Evolutionary conservation across 2,888 invertebrate genomes (phyloP).

Genomic region (Cheilosia variabilis): DNA sequence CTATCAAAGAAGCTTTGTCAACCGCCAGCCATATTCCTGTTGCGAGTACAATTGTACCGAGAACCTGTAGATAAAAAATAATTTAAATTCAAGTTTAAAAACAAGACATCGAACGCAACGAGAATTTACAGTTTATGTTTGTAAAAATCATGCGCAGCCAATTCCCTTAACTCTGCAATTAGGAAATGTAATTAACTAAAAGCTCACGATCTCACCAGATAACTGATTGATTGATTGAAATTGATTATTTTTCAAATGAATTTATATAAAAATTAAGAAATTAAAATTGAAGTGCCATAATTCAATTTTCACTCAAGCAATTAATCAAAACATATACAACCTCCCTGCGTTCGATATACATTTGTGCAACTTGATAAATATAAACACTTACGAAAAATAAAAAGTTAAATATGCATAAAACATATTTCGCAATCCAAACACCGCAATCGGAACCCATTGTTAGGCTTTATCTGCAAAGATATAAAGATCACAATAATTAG

Average conservation of each 20-base stretch:
- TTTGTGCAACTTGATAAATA: not conserved
- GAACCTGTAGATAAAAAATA: conserved; percentile 79
- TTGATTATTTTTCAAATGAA: no score
- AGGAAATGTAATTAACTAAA: no score
- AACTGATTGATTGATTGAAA: no score
- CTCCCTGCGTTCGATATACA: no score
- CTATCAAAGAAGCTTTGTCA: conserved; percentile 88
- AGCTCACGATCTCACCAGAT: no score
- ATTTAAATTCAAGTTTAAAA: conserved; percentile 36
- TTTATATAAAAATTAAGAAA: no score
- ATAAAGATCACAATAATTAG: conserved; percentile 30
- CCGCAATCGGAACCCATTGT: conserved; percentile 85
- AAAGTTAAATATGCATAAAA: conserved; percentile 89
- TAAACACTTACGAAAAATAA: conserved; percentile 88
- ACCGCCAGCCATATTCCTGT: conserved; percentile 89
- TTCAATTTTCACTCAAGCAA: no score
- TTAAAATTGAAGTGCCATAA: no score
- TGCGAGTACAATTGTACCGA: conserved; percentile 87
- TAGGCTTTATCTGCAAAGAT: conserved; percentile 54
- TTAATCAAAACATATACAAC: no score
- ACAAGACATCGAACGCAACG: conserved; percentile 31
- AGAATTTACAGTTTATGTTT: not conserved
- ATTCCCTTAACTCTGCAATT: no score
- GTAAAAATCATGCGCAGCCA: not conserved
- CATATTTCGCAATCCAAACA: conserved; percentile 88